Evolutionary conservation across 2,888 invertebrate species (phyloP), one percentile per base, ranked within the genome.

Genomic region (Lasiommata megera): DNA sequence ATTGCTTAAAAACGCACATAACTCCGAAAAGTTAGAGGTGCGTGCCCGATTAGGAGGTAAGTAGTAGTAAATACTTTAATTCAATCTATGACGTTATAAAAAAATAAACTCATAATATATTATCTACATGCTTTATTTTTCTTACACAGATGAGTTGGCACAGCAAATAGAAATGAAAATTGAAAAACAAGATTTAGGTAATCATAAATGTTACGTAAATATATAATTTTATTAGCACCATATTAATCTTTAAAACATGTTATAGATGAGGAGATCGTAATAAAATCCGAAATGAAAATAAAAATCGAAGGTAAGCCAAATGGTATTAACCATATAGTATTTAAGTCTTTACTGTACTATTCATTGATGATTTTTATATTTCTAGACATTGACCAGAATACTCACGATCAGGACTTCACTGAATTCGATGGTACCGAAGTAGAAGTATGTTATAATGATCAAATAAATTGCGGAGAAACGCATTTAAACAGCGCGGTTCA

Each of bases 131-230:
- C 6, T 40, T 40, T 14, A 38, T 38, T 38, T 17, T 40, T 55
- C 12, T 41, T 11, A 56, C 58, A 11, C 52, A 61, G 61, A 61
- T 55, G 61, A 61, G 52, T 47, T 61, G 40, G 36, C 52, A 48
- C 51, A 44, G 16, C 29, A 47, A 8, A 36, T 31, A 8, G 51
- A 41, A 31, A 18, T 61, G 0, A 58, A 58, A 55, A 18, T 58
- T 5, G 61, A 61, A 48, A 31, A 36, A 17, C 11, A 11, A 11
- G 9, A 11, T 9, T 11, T 11, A 34, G 34, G 34, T 34, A 34
- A 23, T 3, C 5, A 23, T 23, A n/a, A n/a, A n/a, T n/a, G n/a
- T n/a, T n/a, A n/a, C n/a, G n/a, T n/a, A n/a, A n/a, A n/a, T n/a
- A n/a, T n/a, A n/a, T n/a, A n/a, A n/a, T n/a, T 23, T 23, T 23